Evolutionary conservation across 2,797 vertebrate genomes (phyloP), one percentile per base, ranked within the genome.

Genomic region (Coendou prehensilis): DNA sequence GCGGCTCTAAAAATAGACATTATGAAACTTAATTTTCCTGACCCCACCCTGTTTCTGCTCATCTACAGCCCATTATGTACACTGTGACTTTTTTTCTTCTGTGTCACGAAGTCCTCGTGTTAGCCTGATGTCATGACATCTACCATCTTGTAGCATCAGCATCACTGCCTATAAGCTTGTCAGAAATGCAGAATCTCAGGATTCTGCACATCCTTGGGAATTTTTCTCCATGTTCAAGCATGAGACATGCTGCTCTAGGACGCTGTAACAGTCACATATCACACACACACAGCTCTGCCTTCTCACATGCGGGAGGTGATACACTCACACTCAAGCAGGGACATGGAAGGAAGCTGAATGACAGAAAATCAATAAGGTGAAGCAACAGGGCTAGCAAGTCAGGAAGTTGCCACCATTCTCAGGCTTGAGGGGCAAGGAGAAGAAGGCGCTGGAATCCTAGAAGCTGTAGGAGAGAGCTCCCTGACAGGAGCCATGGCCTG

Each of bases 51-150:
- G 0, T 2, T 5, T n/a, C 9, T 9, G 56, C 20, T 56, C 81
- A 15, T 1, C 6, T 78, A 10, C 41, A 59, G 75, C 11, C 33
- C 13, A 0, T 75, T 11, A 10, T 1, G 0, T 7, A 2, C 0
- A 1, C n/a, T 17, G 6, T 28, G 69, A 86, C 22, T 76, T 41
- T n/a, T 6, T 50, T 9, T 50, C 50, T 73, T 37, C 45, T 10
- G 22, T 67, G 20, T 8, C 23, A 9, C 47, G 8, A 20, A 9
- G 30, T 15, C 22, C 41, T 30, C 6, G 26, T 3, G 0, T 80
- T 30, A 56, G 45, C 75, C 33, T 11, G 17, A n/a, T 5, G n/a
- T 14, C 0, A 11, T 4, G 37, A 71, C 52, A n/a, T 75, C 18
- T 4, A 54, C 23, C 3, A 1, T 33, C n/a, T 26, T 33, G 17